Percentiles rank a stretch among this genome's conserved stretches.
Conservation (phyloP, 2,797 vertebrate species). For the Paedocypris micromegethes region DNA sequence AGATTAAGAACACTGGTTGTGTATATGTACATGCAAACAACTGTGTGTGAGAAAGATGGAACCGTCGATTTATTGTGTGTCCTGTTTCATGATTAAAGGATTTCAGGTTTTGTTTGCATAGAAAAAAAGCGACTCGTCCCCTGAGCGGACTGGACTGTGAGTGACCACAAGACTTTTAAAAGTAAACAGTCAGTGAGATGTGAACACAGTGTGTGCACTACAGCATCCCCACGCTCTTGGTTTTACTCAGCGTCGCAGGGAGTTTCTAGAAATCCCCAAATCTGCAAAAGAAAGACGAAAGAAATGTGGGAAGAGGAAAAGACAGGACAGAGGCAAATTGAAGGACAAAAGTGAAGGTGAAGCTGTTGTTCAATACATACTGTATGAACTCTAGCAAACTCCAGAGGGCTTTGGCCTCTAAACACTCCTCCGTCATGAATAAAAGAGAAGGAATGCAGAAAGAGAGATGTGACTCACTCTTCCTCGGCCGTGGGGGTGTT, state of each 20-base stretch:
- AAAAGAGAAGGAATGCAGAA: conserved; percentile 13
- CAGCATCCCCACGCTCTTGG: no score
- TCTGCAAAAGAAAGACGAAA: conserved; percentile 8
- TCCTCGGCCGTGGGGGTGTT: conserved; percentile 66
- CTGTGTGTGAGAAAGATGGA: no score
- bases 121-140: no score
- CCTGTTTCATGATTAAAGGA: no score
- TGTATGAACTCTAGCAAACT: conserved; percentile 1
- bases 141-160: no score
- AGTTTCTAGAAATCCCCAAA: conserved; percentile 18
- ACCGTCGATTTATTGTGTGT: no score
- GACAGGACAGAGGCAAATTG: background rate
- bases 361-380: conserved; percentile 4
- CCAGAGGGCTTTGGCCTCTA: background rate
- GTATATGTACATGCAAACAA: no score
- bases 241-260: background rate
- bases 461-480: conserved; percentile 48
- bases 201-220: no score
- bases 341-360: background rate
- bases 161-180: no score
- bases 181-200: no score
- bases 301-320: background rate
- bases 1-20: no score
- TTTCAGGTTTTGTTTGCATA: no score
- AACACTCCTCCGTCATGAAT: conserved; percentile 25